Base-by-base conservation (phyloP, 1,140 invertebrate species). In the Drosophila sulfurigaster region DNA sequence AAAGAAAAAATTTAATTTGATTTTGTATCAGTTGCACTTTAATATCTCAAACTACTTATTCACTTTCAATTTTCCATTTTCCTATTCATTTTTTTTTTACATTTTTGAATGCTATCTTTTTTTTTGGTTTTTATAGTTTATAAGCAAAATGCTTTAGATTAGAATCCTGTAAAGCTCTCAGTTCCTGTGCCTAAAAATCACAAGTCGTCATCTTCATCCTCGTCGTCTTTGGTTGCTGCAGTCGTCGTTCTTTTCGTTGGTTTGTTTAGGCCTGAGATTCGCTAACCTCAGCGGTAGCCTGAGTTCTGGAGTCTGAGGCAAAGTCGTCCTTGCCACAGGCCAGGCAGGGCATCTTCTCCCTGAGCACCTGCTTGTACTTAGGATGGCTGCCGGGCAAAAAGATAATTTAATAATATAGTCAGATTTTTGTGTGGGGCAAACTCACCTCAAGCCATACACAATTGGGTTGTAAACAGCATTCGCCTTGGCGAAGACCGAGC, bases 401-500 rank as follows among this genome's bases (percentile, higher is more conserved):
- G 11, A 25, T 1, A 16, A 56, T 5, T 8, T 48, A 1, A 13
- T 13, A 0, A 43, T 45, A 11, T 25, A 20, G 20, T 49, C 20
- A 7, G 0, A 8, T 11, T 45, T 1, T 46, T 2, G 5, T 5
- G 1, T 10, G 28, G 3, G n/a, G 1, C n/a, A 32, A 11, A 38
- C 60, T 41, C 57, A 92, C 91, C 91, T 92, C 15, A 92, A 52
- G 25, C 95, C 95, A 81, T 95, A 95, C 41, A 96, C 94, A 88
- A 96, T 95, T 56, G 95, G 95, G 86, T 95, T 95, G 92, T 95
- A 95, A 48, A 95, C 94, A 20, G 95, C 94, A 81, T 95, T 95
- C 56, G 94, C 94, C 82, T 96, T 96, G 49, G 95, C 95, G 83
- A 96, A 95, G 7, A 96, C 94, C 32, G 95, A 95, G 30, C 95